Percentiles rank a stretch among this genome's conserved stretches.
Evolutionary conservation across 2,797 vertebrate species (phyloP).

Genomic region (Oceanodroma leucorhoa): DNA sequence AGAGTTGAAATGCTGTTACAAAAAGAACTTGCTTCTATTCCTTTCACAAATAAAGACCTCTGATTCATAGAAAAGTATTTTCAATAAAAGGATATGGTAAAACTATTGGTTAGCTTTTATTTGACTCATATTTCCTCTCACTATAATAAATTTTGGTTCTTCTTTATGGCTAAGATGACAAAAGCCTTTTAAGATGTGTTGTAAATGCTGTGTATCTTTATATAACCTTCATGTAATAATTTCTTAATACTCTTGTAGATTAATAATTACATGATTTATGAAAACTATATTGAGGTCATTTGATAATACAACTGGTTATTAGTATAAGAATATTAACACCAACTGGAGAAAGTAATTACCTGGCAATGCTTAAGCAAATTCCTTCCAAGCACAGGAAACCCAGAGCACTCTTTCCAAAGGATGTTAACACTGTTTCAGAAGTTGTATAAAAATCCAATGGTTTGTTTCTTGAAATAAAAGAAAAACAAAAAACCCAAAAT

Average conservation of each 20-base stretch:
- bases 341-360: conserved; percentile 43
- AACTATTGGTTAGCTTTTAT: conserved; percentile 4
- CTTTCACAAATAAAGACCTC: neutral
- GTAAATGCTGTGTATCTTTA: conserved; percentile 29
- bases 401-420: neutral
- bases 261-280: conserved; percentile 31
- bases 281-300: conserved; percentile 32
- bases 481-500: neutral
- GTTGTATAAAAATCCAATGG: neutral
- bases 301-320: conserved; percentile 26
- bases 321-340: conserved; percentile 7
- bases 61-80: neutral
- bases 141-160: neutral
- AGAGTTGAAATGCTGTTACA: neutral
- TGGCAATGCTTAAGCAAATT: conserved; percentile 23
- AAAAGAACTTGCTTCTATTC: neutral
- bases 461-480: neutral
- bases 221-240: conserved; percentile 54
- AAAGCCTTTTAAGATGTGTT: conserved; percentile 9
- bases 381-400: conserved; percentile 16
- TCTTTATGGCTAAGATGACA: conserved; percentile 1
- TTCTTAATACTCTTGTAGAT: conserved; percentile 16
- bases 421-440: neutral
- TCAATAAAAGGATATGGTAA: neutral
- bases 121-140: neutral